These are phyloP conservation scores for Narcine bancroftii DNA, from an alignment of 2,113 vertebrate species.

Conservation along the genomic window DNA sequence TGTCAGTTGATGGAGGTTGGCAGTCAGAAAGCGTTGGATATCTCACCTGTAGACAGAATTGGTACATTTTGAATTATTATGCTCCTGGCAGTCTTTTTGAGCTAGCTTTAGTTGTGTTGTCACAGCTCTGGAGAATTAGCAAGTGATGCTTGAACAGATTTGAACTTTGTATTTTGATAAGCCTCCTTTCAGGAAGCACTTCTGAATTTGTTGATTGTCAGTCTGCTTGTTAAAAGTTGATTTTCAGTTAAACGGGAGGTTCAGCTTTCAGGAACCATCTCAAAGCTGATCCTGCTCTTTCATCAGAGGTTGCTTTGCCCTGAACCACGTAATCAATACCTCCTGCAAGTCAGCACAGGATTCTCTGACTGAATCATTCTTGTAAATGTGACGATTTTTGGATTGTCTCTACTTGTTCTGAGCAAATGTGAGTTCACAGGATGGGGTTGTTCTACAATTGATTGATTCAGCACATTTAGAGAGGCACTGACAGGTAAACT, in stretches of 20 bases:
- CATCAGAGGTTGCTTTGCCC: background rate
- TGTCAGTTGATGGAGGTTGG: background rate
- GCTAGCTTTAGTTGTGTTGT: background rate
- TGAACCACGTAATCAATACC: background rate
- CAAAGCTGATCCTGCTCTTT: background rate
- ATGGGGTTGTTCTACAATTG: background rate
- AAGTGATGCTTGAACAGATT: background rate
- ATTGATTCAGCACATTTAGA: background rate
- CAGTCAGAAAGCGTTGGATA: background rate
- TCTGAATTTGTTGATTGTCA: background rate
- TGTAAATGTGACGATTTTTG: background rate
- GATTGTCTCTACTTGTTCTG: background rate
- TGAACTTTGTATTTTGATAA: background rate
- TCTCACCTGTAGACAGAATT: background rate
- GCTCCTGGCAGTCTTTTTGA: background rate
- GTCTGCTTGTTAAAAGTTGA: background rate
- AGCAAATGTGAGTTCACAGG: background rate
- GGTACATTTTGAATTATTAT: background rate
- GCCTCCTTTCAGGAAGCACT: background rate
- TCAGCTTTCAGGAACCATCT: background rate
- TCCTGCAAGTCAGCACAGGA: background rate
- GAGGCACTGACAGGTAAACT: background rate
- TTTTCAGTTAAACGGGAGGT: background rate
- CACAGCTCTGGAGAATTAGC: background rate
- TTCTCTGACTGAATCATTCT: background rate